Conservation (phyloP, 2,888 invertebrate species). For the Sialis fuliginosa region DNA sequence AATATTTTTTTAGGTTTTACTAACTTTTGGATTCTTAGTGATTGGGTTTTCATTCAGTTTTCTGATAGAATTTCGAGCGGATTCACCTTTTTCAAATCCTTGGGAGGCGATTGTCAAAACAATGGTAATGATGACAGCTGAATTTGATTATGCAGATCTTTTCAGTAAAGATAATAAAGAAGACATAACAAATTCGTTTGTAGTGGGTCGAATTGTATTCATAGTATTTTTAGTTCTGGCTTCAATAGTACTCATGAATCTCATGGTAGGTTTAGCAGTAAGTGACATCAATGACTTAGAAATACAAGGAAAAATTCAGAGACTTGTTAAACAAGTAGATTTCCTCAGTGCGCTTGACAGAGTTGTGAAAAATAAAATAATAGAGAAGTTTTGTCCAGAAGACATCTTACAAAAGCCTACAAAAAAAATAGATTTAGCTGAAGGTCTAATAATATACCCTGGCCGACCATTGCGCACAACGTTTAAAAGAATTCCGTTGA, state of each 20-base stretch:
- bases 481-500: not conserved
- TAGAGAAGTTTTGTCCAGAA: not conserved
- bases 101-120: slow-evolving; percentile 36
- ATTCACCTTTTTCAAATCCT: slow-evolving; percentile 31
- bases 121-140: slow-evolving; percentile 41
- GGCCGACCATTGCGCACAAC: not conserved
- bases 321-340: slow-evolving; percentile 35
- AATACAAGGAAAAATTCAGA: slow-evolving; percentile 33
- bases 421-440: not conserved
- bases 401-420: not conserved
- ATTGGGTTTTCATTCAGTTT: slow-evolving; percentile 37
- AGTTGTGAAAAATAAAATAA: not conserved
- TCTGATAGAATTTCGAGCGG: slow-evolving; percentile 34
- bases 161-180: slow-evolving; percentile 22
- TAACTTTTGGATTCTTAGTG: slow-evolving; percentile 27
- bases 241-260: slow-evolving; percentile 38
- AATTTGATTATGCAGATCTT: slow-evolving; percentile 33
- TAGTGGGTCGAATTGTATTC: slow-evolving; percentile 31
- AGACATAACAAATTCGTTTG: slow-evolving; percentile 24
- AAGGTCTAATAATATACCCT: not conserved
- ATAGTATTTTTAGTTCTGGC: slow-evolving; percentile 33
- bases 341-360: slow-evolving; percentile 16
- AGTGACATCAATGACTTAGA: slow-evolving; percentile 38
- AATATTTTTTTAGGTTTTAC: slow-evolving; percentile 27
- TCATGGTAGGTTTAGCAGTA: slow-evolving; percentile 39